Base-by-base conservation (phyloP, 2,888 invertebrate species). In the Acronicta psi region DNA sequence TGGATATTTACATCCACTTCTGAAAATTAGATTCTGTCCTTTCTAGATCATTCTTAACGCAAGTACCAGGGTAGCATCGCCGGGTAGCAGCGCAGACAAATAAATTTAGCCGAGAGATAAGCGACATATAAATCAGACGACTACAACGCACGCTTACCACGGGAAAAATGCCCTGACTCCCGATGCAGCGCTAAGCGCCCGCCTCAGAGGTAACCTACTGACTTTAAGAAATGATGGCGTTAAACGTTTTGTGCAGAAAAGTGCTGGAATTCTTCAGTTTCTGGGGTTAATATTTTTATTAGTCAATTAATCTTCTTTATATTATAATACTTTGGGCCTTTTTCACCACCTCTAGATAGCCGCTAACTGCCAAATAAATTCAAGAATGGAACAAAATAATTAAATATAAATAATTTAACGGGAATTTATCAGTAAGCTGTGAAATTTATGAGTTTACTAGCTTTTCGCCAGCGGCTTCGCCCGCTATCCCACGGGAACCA, bases 81-180 rank as follows among this genome's bases (percentile, higher is more conserved):
- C 79, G 83, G 85, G 85, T 83, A 84, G 86, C 46, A 84, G 74
- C 85, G 89, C 93, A 94, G 93, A 94, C 93, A 91, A 90, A 94
- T 93, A 94, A 94, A 94, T 94, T 90, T 88, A 86, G 84, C 79
- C 69, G 77, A 78, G 85, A 92, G 93, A 93, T 94, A 93, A 93
- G 93, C 92, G 90, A 79, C 79, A 83, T 84, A 93, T 93, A 94
- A 94, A 93, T 94, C 93, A 91, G 86, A 46, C 69, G 66, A 75
- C 65, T 73, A 77, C 81, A 78, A 77, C 80, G 78, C 82, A 82
- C 77, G 79, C 71, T 76, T 72, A 77, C 74, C 75, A 79, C 81
- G 75, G 75, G 80, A 86, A 87, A 87, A 86, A 81, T 76, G 69
- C 43, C 34, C 62, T 52, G 49, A 54, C 54, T 46, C 34, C 62